These are phyloP conservation scores for Centropus unirufus DNA, from an alignment of 2,113 vertebrate species.

Conservation along the genomic window DNA sequence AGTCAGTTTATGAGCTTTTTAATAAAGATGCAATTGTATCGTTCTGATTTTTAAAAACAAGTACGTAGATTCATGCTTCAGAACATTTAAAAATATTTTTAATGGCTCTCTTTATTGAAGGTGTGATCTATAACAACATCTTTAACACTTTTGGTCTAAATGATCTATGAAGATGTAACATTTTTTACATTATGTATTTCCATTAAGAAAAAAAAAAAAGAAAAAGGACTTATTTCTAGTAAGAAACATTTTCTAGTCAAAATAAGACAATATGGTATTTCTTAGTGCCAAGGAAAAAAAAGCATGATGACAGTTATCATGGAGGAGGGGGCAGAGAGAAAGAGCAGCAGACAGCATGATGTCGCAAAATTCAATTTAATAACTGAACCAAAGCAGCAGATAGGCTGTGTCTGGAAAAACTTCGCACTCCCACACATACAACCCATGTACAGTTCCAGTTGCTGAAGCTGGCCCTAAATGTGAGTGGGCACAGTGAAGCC, in stretches of 20 bases:
- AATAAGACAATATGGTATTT: not conserved
- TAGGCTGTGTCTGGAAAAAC: conserved; percentile 46
- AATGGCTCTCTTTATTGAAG: not conserved
- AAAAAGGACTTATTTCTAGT: not conserved
- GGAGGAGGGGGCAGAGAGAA: not conserved
- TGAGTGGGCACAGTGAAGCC: not conserved
- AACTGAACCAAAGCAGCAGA: not conserved
- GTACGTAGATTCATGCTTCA: not conserved
- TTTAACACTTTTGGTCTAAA: not conserved
- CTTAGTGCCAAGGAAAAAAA: not conserved
- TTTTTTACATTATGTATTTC: not conserved
- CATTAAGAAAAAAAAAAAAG: not conserved
- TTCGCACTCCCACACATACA: not conserved
- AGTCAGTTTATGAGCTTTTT: not conserved
- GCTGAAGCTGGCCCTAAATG: not conserved
- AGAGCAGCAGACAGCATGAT: not conserved
- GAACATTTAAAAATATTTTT: not conserved
- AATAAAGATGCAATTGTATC: not conserved
- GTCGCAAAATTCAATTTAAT: conserved; percentile 25
- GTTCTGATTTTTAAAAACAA: not conserved
- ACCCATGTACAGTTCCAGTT: not conserved
- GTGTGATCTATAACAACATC: not conserved
- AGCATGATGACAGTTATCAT: not conserved
- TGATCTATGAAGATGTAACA: not conserved
- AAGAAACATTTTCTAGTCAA: not conserved